Base-by-base conservation (phyloP, 2,888 invertebrate genomes). In the Scaptomyza cyrtandrae region DNA sequence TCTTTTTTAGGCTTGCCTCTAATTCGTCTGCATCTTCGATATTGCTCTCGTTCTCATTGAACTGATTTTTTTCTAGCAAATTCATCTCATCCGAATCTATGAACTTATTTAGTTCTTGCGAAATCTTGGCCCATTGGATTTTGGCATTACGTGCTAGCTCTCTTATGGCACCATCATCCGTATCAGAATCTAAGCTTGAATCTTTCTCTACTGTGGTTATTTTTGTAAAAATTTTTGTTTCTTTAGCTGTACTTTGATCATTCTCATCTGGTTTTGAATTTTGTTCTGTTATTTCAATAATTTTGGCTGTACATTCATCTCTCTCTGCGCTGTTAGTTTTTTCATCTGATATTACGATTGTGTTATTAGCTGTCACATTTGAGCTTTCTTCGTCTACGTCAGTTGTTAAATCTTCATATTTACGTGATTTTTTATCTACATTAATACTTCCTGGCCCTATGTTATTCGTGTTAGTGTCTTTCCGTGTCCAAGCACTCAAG, bases 121-220 rank as follows among this genome's bases (percentile, higher is more conserved):
- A 76, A 55, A 83, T 78, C 27, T 74, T 78, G 0, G 69, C 76
- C 83, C 83, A 83, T 37, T 87, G 65, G n/a, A 27, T 13, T 27
- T 70, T 69, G 16, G 87, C 78, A 11, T 59, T 62, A 6, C 31
- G 37, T 0, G 61, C 19, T 0, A 65, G 37, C 6, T 71, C 66
- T 2, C 59, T 55, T 0, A 57, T 14, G 3, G 57, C 67, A 6
- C 61, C 65, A 13, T 48, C 50, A 0, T 10, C n/a, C 4, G 73
- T 35, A 50, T 50, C 35, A 0, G 19, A 50, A 24, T 50, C 76
- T 0, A 53, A 41, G 39, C 64, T 16, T 44, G 46, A 3, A 6
- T 61, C 50, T 3, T 44, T 50, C 4, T 39, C 43, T 13, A 35
- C 48, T 11, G 7, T 4, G 10, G n/a, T n/a, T n/a, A 61, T 41